A percentile compares a stretch with the other conserved stretches of the same genome.
phyloP scores from a whole-genome alignment of 2,888 invertebrate genomes.

The Tiliacea citrago region DNA sequence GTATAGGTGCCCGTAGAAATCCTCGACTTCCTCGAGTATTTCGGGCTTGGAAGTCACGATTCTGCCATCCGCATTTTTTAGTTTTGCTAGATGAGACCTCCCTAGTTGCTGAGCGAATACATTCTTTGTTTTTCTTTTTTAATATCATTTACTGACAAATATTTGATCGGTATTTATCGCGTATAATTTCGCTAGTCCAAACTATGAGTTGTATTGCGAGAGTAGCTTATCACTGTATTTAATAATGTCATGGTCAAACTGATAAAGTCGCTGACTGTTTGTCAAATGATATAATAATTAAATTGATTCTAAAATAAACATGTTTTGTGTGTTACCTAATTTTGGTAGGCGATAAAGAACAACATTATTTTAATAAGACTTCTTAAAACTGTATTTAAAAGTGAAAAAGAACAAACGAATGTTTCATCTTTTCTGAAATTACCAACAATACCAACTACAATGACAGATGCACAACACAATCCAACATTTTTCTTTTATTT shows the following conservation, averaged over 20 bases:
- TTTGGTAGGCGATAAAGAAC: not conserved
- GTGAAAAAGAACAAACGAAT: not conserved
- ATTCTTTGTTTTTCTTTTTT: too few species aligned
- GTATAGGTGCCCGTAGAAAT: too few species aligned
- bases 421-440: too few species aligned
- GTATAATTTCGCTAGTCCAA: not conserved
- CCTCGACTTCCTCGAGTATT: too few species aligned
- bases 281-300: not conserved
- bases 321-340: not conserved
- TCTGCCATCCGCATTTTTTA: too few species aligned
- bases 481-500: constrained; percentile 2
- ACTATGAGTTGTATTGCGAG: too few species aligned
- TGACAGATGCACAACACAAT: not conserved
- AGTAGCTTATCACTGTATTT: not conserved
- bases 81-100: too few species aligned
- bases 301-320: not conserved
- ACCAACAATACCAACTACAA: not conserved
- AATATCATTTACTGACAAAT: not conserved
- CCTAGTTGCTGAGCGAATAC: too few species aligned
- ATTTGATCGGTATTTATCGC: not conserved
- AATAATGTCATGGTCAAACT: not conserved
- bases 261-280: not conserved
- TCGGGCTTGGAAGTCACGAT: too few species aligned
- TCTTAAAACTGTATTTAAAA: not conserved
- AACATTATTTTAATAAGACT: not conserved